Conservation (phyloP, 2,888 invertebrate species). For the Pollenia angustigena region DNA sequence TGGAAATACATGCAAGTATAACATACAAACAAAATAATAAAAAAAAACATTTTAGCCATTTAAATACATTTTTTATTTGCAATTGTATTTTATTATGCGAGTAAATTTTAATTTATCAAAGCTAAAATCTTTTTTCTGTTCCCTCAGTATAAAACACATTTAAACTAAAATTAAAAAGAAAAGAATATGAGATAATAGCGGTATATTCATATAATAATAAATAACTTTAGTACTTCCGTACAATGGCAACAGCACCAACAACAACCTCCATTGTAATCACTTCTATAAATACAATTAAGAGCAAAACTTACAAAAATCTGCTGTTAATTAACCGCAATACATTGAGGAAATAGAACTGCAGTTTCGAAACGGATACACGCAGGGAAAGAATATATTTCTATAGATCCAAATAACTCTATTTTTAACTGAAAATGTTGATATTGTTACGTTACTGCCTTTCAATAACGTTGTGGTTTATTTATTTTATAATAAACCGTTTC, state of each 20-base stretch:
- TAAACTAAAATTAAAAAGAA: slow-evolving; percentile 32
- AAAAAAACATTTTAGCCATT: slow-evolving; percentile 13
- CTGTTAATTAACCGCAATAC: no score
- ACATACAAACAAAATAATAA: slow-evolving; percentile 8
- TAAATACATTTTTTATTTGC: slow-evolving; percentile 49
- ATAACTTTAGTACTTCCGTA: slow-evolving; percentile 58
- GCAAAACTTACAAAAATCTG: slow-evolving; percentile 3
- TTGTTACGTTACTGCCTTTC: no score
- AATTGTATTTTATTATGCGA: slow-evolving; percentile 48
- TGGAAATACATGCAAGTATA: slow-evolving; percentile 6
- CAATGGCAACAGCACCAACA: slow-evolving; percentile 28
- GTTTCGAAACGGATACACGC: no score
- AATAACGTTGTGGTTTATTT: no score
- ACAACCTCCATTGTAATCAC: slow-evolving; percentile 28
- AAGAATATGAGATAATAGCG: slow-evolving; percentile 63
- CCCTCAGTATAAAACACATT: slow-evolving; percentile 10
- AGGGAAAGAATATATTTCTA: no score
- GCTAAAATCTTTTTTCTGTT: slow-evolving; percentile 33
- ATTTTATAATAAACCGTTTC: no score
- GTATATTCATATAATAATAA: slow-evolving; percentile 38
- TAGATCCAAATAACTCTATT: no score
- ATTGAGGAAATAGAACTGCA: no score
- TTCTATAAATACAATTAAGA: slow-evolving; percentile 28
- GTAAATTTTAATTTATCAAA: slow-evolving; percentile 63
- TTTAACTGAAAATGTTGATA: no score